Conservation (phyloP, 2,797 vertebrate genomes). For the Craterocephalus amniculus region DNA sequence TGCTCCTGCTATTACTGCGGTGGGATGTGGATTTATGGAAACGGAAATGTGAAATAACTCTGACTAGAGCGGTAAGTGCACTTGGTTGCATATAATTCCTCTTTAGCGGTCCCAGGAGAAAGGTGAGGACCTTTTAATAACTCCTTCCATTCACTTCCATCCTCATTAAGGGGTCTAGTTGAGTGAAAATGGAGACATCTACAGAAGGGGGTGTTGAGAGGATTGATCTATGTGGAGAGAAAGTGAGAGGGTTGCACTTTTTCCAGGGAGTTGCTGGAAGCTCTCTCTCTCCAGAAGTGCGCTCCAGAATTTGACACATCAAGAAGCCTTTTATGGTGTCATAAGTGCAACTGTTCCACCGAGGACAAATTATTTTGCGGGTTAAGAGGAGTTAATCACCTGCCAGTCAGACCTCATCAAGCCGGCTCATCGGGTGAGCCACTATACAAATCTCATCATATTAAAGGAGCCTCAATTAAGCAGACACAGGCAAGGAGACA, state of each 20-base stretch:
- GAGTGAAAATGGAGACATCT: constrained; percentile 64
- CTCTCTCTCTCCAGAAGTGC: constrained; percentile 45
- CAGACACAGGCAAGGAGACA: constrained; percentile 48
- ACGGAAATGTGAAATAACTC: constrained; percentile 74
- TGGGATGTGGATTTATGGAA: constrained; percentile 67
- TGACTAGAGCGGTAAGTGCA: constrained; percentile 70
- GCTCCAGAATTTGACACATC: constrained; percentile 68
- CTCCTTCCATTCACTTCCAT: constrained; percentile 76
- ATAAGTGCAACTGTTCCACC: constrained; percentile 74
- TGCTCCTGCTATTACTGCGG: constrained; percentile 44
- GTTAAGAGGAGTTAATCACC: constrained; percentile 84
- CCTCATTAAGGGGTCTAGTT: constrained; percentile 75
- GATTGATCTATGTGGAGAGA: constrained; percentile 65
- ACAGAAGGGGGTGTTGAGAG: constrained; percentile 56
- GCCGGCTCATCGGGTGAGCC: constrained; percentile 63
- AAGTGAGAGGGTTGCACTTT: constrained; percentile 60
- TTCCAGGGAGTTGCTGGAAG: constrained; percentile 58
- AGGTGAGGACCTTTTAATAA: constrained; percentile 82
- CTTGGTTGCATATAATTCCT: constrained; percentile 79
- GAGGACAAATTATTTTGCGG: constrained; percentile 74
- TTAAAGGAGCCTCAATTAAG: constrained; percentile 74
- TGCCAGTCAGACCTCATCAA: constrained; percentile 79
- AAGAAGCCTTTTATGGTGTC: constrained; percentile 72
- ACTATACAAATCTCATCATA: constrained; percentile 74
- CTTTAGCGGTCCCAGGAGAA: constrained; percentile 69